phyloP scores from a whole-genome alignment of 1,140 invertebrate species.

The Macrobrachium nipponense region DNA sequence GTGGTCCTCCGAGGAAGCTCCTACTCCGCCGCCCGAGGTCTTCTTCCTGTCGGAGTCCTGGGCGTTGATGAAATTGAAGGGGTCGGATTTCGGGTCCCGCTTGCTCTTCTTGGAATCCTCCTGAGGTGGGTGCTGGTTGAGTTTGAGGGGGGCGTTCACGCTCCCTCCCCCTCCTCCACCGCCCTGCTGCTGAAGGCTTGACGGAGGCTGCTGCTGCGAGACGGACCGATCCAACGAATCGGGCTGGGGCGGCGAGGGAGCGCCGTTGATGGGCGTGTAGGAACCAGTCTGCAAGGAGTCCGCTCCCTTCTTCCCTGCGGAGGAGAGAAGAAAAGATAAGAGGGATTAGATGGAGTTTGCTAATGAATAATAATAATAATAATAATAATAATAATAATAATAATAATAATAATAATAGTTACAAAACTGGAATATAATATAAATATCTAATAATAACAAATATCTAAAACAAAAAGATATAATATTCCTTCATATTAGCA shows the following conservation, averaged over 20 bases:
- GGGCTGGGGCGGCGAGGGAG: constrained; percentile 23
- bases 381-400: neutral
- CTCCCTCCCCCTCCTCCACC: constrained; percentile 9
- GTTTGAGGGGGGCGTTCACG: neutral
- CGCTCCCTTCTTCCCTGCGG: constrained; percentile 34
- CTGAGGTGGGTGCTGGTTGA: neutral
- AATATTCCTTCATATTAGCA: neutral
- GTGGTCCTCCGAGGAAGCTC: too few species aligned
- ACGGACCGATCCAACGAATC: neutral
- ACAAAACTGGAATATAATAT: too few species aligned
- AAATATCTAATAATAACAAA: too few species aligned
- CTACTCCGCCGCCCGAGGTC: too few species aligned
- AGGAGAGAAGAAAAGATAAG: neutral
- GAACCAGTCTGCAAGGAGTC: constrained; percentile 10
- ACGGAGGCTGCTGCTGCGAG: constrained; percentile 25
- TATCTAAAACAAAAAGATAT: too few species aligned
- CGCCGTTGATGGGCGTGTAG: constrained; percentile 37
- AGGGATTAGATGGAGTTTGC: neutral
- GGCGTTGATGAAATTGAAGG: constrained; percentile 37
- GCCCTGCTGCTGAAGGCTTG: constrained; percentile 12
- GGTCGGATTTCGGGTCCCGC: constrained; percentile 11
- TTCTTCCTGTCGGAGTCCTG: neutral
- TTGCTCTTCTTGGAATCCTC: constrained; percentile 16
- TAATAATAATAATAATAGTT: neutral
- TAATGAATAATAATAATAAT: neutral